Evolutionary conservation across 2,113 vertebrate species (phyloP).

Genomic region (Corythornis vintsioides): DNA sequence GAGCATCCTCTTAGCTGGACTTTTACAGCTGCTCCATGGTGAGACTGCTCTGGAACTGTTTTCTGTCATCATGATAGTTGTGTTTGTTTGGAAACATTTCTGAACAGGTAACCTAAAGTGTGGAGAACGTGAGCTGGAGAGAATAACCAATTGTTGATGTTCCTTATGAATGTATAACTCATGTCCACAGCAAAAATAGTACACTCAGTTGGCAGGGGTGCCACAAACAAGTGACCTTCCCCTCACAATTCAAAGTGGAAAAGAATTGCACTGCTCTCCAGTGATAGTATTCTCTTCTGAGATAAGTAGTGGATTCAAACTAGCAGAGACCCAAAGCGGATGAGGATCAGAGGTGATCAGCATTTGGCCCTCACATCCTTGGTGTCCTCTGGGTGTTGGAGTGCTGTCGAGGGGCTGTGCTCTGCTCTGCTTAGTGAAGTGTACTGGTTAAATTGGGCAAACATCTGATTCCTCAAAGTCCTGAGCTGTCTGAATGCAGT

Average conservation of each 20-base stretch:
- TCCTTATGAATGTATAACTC: neutral
- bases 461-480: neutral
- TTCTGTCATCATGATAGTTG: neutral
- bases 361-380: neutral
- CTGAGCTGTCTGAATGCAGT: neutral
- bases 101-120: neutral
- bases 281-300: neutral
- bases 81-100: neutral
- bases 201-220: neutral
- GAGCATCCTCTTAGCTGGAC: neutral
- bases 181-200: neutral
- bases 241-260: neutral
- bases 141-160: neutral
- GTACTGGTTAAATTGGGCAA: neutral
- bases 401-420: neutral
- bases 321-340: neutral
- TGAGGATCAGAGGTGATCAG: neutral
- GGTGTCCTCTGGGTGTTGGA: neutral
- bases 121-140: neutral
- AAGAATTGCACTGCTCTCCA: neutral
- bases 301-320: neutral
- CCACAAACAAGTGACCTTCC: neutral
- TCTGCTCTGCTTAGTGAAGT: neutral
- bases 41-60: neutral
- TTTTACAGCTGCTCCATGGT: neutral